Evolutionary conservation across 2,888 invertebrate species (phyloP).

Genomic region (Scaptomyza polygonia): DNA sequence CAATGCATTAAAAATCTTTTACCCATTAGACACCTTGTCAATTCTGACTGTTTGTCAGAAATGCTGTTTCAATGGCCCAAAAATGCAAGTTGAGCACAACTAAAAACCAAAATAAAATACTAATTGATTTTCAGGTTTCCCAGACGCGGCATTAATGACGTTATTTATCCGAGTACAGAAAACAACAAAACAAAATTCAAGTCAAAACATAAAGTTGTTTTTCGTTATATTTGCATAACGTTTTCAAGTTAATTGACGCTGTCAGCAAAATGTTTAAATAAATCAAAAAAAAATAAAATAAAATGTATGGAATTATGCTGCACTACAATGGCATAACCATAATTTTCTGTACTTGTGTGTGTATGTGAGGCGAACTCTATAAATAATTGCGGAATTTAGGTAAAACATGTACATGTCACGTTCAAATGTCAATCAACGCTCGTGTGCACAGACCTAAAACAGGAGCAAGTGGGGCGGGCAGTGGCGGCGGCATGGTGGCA

Average conservation of each 20-base stretch:
- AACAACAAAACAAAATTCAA: constrained; percentile 3
- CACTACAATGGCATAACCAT: constrained; percentile 38
- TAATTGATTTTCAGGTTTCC: constrained; percentile 55
- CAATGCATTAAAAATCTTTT: constrained; percentile 26
- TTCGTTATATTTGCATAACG: constrained; percentile 36
- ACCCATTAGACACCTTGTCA: constrained; percentile 45
- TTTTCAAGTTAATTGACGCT: constrained; percentile 70
- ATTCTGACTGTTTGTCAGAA: constrained; percentile 38
- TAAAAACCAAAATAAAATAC: no score
- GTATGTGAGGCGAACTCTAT: constrained; percentile 43
- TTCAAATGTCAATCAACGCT: constrained; percentile 74
- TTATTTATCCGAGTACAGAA: constrained; percentile 35
- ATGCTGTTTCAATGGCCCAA: constrained; percentile 23
- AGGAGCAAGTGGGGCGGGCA: constrained; percentile 1
- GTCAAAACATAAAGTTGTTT: constrained; percentile 37
- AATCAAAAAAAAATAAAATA: constrained; percentile 10
- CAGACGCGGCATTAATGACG: constrained; percentile 40
- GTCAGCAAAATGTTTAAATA: constrained; percentile 61
- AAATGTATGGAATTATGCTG: not conserved
- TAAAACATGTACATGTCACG: constrained; percentile 79
- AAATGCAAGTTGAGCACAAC: constrained; percentile 34
- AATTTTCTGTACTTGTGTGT: constrained; percentile 20
- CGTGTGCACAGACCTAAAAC: constrained; percentile 3
- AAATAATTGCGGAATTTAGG: constrained; percentile 78
- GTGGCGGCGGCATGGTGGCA: not conserved